Base-by-base conservation (phyloP, 2,888 invertebrate species). In the Melinaea menophilus region DNA sequence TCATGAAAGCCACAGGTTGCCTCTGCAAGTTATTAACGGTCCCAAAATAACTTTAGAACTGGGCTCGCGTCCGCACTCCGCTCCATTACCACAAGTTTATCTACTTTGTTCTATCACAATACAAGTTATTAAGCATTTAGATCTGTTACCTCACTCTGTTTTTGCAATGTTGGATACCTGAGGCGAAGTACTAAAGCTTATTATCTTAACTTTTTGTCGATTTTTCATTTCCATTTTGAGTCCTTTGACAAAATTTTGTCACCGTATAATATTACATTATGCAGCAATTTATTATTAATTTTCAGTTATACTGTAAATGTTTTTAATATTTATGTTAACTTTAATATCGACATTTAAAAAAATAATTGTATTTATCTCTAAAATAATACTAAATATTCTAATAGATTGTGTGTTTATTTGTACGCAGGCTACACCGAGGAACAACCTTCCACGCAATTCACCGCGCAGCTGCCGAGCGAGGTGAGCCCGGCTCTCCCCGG, bases 391-490 rank as follows among this genome's bases (percentile, higher is more conserved):
- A 9, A 9, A 35, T 13, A 41, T 22, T 58, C 56, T 59, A 51
- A 41, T 59, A 45, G 31, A 59, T 51, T 62, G 46, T 37, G 31
- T 57, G 46, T 60, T 51, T 74, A 86, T 84, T 72, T 85, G 84
- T 66, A 5, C 41, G 41, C 92, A 95, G 95, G 95, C 79, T 95
- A 95, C 91, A 94, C 94, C 81, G 94, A 95, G 84, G 95, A 95
- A 86, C 92, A 94, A 85, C 94, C 94, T 84, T 93, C 94, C 86
- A 93, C 94, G 81, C 95, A 93, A 86, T 95, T 94, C 90, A 93
- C 95, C 77, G 94, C 95, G 77, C 95, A 94, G 91, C 92, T 94
- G 82, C 94, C 95, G 76, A 88, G 91, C 79, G 94, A 94, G 90
- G 92, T 93, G 84, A 92, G 92, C 94, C 82, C 94, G 93, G 92